Evolutionary conservation across 2,797 vertebrate genomes (phyloP).

Genomic region (Catostomus latipinnis): DNA sequence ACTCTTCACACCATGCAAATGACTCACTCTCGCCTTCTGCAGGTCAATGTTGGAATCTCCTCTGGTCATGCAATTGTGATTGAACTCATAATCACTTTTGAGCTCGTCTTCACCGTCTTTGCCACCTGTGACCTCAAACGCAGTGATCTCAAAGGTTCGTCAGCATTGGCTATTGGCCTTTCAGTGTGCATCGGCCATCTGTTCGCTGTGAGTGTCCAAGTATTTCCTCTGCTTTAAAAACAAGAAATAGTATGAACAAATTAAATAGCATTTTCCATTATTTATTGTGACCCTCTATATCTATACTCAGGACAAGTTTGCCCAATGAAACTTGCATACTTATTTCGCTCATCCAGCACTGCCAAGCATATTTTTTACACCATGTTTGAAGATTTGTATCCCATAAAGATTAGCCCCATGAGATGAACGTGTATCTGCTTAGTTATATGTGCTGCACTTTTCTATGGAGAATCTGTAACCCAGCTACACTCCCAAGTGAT

Average conservation of each 20-base stretch:
- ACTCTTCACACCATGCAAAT: too few species aligned
- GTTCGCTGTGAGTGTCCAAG: conserved; percentile 86
- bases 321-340: too few species aligned
- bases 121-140: conserved; percentile 90
- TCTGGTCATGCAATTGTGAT: conserved; percentile 87
- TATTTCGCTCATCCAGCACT: not conserved
- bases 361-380: conserved; percentile 14
- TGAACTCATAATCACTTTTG: conserved; percentile 91
- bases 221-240: not conserved
- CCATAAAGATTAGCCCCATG: conserved; percentile 30
- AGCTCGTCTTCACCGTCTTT: conserved; percentile 91
- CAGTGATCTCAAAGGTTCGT: conserved; percentile 85
- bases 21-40: conserved; percentile 45
- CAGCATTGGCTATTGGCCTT: conserved; percentile 88
- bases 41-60: conserved; percentile 84
- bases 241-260: not conserved
- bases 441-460: conserved; percentile 8
- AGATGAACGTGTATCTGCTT: conserved; percentile 11
- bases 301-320: too few species aligned
- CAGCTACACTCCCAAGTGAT: conserved; percentile 42
- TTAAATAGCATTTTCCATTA: too few species aligned
- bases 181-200: conserved; percentile 91
- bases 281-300: too few species aligned
- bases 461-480: conserved; percentile 39
- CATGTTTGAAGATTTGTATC: conserved; percentile 26